Evolutionary conservation across 2,797 vertebrate species (phyloP), one percentile per base, ranked within the genome.

Genomic region (Urophycis tenuis): DNA sequence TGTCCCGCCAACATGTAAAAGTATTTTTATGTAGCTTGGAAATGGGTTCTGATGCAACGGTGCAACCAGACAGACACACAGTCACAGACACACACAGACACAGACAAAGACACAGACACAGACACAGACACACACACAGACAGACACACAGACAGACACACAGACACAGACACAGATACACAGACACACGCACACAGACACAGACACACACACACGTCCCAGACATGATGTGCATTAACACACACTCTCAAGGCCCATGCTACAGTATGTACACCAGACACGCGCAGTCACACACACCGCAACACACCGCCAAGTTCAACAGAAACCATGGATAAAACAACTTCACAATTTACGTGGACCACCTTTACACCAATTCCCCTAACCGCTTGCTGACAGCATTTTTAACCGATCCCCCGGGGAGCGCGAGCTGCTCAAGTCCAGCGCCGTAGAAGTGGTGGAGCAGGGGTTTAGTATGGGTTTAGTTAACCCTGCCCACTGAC

Each of bases 401-500:
- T 25, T 67, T 12, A 29, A 11, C 25, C 9, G n/a, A 2, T 22
- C 19, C 45, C 19, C 17, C 45, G 1, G 12, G 41, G 41, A 14
- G 15, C 2, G 2, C 14, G 5, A 49, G 14, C 41, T 49, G 3
- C 41, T 3, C 41, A 49, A 19, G 12, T 17, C 41, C 8, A 11
- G 41, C 15, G 41, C 10, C 41, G 11, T 39, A 39, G 36, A 10
- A 12, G 36, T 10, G 36, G 36, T 2, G 36, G 36, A 45, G 41
- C 41, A 15, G 41, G 2, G 41, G 14, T 45, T 45, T 15, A 53
- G 49, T 60, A 25, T n/a, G 53, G 53, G 87, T 90, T 85, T 86
- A 78, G 88, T 90, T 91, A 91, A 89, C 87, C 76, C 78, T 81
- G 32, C 80, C 81, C 71, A 74, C 22, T 30, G 17, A 30, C 10